Base-by-base conservation (phyloP, 2,113 vertebrate genomes). In the Cricetomys ansorgei region DNA sequence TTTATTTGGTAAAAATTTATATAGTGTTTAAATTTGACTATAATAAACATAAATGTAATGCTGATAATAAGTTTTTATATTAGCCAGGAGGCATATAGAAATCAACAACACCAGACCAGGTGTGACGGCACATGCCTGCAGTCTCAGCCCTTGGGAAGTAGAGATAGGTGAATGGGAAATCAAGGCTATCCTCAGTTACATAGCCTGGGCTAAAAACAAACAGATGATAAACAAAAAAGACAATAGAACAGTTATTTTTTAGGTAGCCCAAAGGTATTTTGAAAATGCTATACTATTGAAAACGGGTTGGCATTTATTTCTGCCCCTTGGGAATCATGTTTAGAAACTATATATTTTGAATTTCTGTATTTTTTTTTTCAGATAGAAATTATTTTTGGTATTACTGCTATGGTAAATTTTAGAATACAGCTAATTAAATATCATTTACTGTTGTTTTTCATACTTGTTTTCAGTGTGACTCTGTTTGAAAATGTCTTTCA, bases 401-500 rank as follows among this genome's bases (percentile, higher is more conserved):
- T 37, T 43, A 94, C 40, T 93, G 3, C 31, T 29, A 29, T 92
- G 34, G 7, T 92, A 90, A 72, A 65, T 80, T 94, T 96, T 53
- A 79, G 91, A 96, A 67, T 96, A 10, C 29, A 87, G 79, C 25
- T 91, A 53, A 70, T 96, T 43, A 70, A 70, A 65, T 97, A 19
- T 94, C 10, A 40, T 91, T 88, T 92, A 13, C 34, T 95, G 1
- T 90, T 72, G 55, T 6, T 92, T 87, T 94, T 34, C 5, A 85
- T 89, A 45, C 21, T 17, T 92, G 4, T 83, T 94, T 94, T 91
- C 86, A 80, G 23, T 94, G 37, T 96, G 50, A 43, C 55, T 95
- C 4, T 94, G 19, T 92, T 95, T 95, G 50, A 95, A 97, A 95
- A 91, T 95, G 21, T 98, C 84, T 96, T 97, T 91, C 98, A 99